phyloP scores from a whole-genome alignment of 2,888 invertebrate species.

The Lepidonotus clava region DNA sequence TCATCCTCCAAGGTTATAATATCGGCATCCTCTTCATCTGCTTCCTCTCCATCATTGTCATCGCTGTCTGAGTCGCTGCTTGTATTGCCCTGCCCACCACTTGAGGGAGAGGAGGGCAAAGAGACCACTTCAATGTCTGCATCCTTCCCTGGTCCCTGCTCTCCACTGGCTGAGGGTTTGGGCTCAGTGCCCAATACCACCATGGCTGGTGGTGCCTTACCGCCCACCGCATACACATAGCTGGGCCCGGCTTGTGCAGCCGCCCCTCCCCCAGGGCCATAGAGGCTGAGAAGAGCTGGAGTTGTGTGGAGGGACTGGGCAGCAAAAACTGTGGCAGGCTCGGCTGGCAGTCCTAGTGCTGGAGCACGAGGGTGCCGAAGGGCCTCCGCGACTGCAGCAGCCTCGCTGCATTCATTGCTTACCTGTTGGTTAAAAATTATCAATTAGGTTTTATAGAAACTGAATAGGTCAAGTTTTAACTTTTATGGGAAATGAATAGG shows the following conservation, averaged over 20 bases:
- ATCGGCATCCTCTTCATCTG: slow-evolving; percentile 1
- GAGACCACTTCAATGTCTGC: not conserved
- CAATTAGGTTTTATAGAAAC: too few relatives aligned
- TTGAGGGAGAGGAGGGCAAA: not conserved
- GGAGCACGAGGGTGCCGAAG: slow-evolving; percentile 17
- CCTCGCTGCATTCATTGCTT: not conserved
- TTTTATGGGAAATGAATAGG: too few relatives aligned
- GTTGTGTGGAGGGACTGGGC: not conserved
- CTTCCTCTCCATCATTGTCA: not conserved
- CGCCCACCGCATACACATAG: slow-evolving; percentile 13
- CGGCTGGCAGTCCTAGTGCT: slow-evolving; percentile 7
- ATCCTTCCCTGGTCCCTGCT: not conserved
- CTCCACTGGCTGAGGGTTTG: not conserved
- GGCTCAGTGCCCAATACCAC: not conserved
- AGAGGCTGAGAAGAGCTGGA: slow-evolving; percentile 27
- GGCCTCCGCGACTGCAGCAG: not conserved
- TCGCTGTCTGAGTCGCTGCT: not conserved
- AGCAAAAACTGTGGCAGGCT: not conserved
- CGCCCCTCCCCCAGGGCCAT: not conserved
- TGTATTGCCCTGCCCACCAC: too few relatives aligned
- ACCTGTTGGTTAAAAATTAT: slow-evolving; percentile 4
- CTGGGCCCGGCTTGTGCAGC: not conserved
- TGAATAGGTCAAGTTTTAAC: too few relatives aligned
- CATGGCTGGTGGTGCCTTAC: not conserved
- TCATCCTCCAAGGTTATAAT: too few relatives aligned